phyloP scores from a whole-genome alignment of 2,888 invertebrate genomes.

The Ormyrus thymus region DNA sequence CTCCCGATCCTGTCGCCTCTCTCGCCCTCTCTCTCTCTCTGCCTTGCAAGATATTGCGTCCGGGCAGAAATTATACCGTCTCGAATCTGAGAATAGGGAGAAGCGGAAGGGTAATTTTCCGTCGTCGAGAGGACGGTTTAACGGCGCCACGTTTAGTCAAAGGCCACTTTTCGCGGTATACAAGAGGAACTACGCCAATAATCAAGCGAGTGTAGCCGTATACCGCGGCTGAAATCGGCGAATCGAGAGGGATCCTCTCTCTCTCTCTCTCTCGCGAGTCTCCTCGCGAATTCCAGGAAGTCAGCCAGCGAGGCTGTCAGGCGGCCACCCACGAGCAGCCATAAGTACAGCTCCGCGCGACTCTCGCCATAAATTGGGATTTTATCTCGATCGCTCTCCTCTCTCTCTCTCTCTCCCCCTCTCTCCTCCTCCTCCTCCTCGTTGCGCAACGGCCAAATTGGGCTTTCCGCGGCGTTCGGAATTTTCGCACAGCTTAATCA shows the following conservation, averaged over 20 bases:
- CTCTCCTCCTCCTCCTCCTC: conserved; percentile 58
- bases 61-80: no score
- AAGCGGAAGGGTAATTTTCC: no score
- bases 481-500: conserved; percentile 22
- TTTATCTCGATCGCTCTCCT: conserved; percentile 68
- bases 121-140: no score
- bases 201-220: no score
- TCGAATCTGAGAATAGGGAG: no score
- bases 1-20: conserved; percentile 14
- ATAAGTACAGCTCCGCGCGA: conserved; percentile 72
- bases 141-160: no score
- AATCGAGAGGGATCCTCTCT: neutral
- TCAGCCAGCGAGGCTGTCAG: conserved; percentile 56
- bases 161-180: no score
- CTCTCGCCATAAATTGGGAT: conserved; percentile 71
- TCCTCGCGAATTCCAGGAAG: conserved; percentile 67
- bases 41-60: conserved; percentile 4
- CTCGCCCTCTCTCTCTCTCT: neutral
- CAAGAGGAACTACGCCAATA: no score
- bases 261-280: conserved; percentile 4
- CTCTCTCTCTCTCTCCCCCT: conserved; percentile 31
- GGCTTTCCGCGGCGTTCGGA: conserved; percentile 57
- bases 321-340: conserved; percentile 73
- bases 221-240: no score
- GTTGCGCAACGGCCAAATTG: conserved; percentile 71